Percentiles rank a stretch among this genome's conserved stretches.
phyloP scores from a whole-genome alignment of 30 jellyfish, hydroid and myxozoan genomes.

The Turritopsis rubra region DNA sequence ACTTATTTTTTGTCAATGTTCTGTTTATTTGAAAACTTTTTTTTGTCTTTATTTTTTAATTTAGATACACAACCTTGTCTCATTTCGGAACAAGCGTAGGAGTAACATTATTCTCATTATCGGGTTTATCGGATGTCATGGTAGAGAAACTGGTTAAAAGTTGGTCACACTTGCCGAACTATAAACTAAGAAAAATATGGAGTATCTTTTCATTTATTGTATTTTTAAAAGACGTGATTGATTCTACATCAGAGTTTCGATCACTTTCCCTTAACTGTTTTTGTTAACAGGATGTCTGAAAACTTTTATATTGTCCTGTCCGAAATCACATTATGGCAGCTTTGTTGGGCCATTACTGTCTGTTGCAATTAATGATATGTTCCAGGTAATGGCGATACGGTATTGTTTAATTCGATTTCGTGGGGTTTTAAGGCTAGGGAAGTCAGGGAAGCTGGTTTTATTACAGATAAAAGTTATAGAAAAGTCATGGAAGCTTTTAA shows the following conservation, averaged over 20 bases:
- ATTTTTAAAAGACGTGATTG: too few relatives aligned
- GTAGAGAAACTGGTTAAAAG: slow-evolving; percentile 40
- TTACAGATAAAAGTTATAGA: too few relatives aligned
- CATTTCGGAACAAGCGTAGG: slow-evolving; percentile 28
- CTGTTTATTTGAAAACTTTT: too few relatives aligned
- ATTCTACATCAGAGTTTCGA: too few relatives aligned
- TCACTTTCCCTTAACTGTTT: background rate
- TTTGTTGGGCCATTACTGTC: slow-evolving; percentile 37
- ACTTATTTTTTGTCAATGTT: too few relatives aligned
- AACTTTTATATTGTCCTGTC: slow-evolving; percentile 42
- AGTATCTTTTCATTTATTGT: slow-evolving; percentile 74
- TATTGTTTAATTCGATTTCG: too few relatives aligned
- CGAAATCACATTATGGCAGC: slow-evolving; percentile 27
- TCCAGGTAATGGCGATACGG: slow-evolving; percentile 25
- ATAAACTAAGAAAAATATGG: slow-evolving; percentile 50
- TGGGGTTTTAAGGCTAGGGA: too few relatives aligned
- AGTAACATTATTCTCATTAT: slow-evolving; percentile 28
- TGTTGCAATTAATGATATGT: slow-evolving; percentile 43
- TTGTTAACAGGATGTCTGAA: slow-evolving; percentile 7
- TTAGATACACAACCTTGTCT: slow-evolving; percentile 27
- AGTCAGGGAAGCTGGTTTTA: too few relatives aligned
- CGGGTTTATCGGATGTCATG: slow-evolving; percentile 47
- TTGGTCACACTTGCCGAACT: slow-evolving; percentile 56
- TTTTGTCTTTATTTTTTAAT: background rate
- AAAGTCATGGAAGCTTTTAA: too few relatives aligned